Percentiles rank a stretch among this genome's conserved stretches.
These are phyloP conservation scores for Hiodon tergisus DNA, from an alignment of 2,113 vertebrate genomes.

Conservation along the genomic window DNA sequence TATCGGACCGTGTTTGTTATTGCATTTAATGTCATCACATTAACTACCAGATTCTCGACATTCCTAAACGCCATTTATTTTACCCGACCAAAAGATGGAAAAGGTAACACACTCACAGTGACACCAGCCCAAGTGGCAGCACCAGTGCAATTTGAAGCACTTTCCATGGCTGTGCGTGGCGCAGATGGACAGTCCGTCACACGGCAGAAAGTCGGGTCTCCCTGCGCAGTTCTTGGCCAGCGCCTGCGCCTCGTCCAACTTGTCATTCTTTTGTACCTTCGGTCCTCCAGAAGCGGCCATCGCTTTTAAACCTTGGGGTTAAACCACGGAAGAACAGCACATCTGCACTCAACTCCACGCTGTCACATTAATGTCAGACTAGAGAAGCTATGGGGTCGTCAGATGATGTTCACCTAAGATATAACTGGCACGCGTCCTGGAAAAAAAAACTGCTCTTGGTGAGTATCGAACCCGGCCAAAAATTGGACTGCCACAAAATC, in stretches of 20 bases:
- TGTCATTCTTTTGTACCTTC: conserved; percentile 75
- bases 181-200: conserved; percentile 93
- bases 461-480: too few species aligned
- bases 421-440: neutral
- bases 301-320: conserved; percentile 47
- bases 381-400: neutral
- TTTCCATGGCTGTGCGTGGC: conserved; percentile 96
- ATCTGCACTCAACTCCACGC: conserved; percentile 7
- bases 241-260: conserved; percentile 92
- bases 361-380: neutral
- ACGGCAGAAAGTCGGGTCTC: conserved; percentile 95
- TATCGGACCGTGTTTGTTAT: too few species aligned
- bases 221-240: conserved; percentile 92
- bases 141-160: conserved; percentile 99
- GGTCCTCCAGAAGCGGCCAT: conserved; percentile 69
- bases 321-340: conserved; percentile 20
- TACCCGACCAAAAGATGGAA: neutral
- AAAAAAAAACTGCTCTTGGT: neutral
- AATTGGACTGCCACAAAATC: too few species aligned
- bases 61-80: too few species aligned
- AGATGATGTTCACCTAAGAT: neutral
- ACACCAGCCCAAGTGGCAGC: conserved; percentile 98
- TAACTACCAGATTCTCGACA: too few species aligned
- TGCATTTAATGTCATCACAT: neutral
- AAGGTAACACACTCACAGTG: conserved; percentile 80